A percentile compares a stretch with the other conserved stretches of the same genome.
Conservation (phyloP, 2,888 invertebrate genomes). For the Latrodectus elegans region DNA sequence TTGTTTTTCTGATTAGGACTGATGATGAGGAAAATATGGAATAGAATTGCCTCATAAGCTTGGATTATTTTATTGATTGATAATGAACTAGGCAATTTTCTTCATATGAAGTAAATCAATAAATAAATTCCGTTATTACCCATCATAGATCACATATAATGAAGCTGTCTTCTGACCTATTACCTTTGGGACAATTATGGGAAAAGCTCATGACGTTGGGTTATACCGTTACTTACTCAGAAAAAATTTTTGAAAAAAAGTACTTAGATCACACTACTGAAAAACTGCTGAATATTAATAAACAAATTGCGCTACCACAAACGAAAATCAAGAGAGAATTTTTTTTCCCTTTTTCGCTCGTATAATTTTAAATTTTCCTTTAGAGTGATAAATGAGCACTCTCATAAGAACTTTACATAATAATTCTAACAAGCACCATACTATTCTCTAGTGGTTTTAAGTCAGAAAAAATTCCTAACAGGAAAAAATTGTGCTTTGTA, state of each 20-base stretch:
- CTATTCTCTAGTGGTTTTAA: conserved; percentile 12
- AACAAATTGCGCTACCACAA: background rate
- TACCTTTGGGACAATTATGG: background rate
- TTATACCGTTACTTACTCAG: too few species aligned
- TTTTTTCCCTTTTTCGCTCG: background rate
- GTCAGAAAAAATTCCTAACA: background rate
- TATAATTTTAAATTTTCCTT: background rate
- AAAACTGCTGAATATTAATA: background rate
- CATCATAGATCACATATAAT: background rate
- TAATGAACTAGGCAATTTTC: too few species aligned
- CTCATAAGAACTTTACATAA: background rate
- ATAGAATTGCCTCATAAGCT: too few species aligned
- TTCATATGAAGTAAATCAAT: too few species aligned
- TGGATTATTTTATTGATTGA: too few species aligned
- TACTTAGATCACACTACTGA: too few species aligned
- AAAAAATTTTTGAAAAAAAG: too few species aligned
- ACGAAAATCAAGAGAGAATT: background rate
- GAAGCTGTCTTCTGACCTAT: background rate
- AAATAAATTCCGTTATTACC: background rate
- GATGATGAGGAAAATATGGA: too few species aligned
- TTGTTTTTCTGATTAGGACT: too few species aligned
- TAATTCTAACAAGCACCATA: conserved; percentile 18
- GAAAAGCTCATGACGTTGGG: background rate
- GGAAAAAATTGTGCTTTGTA: background rate
- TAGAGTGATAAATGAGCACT: background rate